Evolutionary conservation across 2,797 vertebrate genomes (phyloP), one percentile per base, ranked within the genome.

Genomic region (Tapirus indicus): DNA sequence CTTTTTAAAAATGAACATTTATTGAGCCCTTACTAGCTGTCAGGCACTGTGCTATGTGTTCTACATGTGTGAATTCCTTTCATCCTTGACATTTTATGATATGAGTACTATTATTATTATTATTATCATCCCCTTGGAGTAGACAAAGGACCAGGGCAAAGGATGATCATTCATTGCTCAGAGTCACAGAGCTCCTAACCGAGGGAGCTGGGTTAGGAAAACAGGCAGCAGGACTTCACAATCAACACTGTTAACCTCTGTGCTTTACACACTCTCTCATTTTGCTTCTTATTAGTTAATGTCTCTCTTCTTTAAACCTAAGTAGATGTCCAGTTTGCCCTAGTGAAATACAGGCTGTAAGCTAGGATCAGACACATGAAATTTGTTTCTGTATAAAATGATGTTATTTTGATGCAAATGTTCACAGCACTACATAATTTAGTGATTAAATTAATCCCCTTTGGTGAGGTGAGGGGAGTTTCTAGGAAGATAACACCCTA

Each of bases 331-430:
- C 32, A 62, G 0, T 64, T 69, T 91, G 41, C 35, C 41, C 68
- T 71, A 75, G 44, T 75, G 35, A 80, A 89, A 72, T 58, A 71
- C 13, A 82, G 3, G 38, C 68, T 10, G 20, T 71, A 82, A 88
- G 74, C 60, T 38, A 18, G 44, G 14, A 88, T 84, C 64, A 91
- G 66, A 84, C 3, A 9, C 87, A 72, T 62, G 72, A 82, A 88
- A 78, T 95, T 56, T 91, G 66, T 85, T 87, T 84, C 64, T 88
- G 17, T 41, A 88, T 58, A 95, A 95, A 88, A 56, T 41, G 62
- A 29, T 35, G 54, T 91, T 74, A 60, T 90, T 94, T 93, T 88
- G 82, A 94, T 96, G 35, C 38, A 83, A 13, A 64, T 97, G 47
- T 80, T 94, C 88, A 64, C 1, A 88, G 44, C 11, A 6, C 25